Conservation (phyloP, 2,797 vertebrate genomes). For the Typhlichthys subterraneus region DNA sequence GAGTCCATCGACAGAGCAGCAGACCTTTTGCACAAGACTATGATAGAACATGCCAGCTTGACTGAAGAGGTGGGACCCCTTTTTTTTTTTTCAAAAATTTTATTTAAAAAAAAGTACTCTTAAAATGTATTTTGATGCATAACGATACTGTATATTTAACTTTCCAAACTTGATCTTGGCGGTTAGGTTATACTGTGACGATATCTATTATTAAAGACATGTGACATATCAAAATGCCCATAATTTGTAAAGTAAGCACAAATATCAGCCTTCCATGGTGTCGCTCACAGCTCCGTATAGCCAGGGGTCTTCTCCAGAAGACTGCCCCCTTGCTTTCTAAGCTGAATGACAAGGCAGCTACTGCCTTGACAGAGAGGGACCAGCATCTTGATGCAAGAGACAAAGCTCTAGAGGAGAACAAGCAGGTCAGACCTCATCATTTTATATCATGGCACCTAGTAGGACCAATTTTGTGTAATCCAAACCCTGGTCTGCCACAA, state of each 20-base stretch:
- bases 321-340: slow-evolving; percentile 62
- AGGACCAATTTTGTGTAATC: background rate
- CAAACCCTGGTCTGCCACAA: background rate
- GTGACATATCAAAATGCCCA: background rate
- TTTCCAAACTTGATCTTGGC: background rate
- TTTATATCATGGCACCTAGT: background rate
- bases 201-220: background rate
- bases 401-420: slow-evolving; percentile 60
- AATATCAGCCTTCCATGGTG: background rate
- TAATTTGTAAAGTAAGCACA: background rate
- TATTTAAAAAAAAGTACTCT: background rate
- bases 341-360: slow-evolving; percentile 73
- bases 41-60: slow-evolving; percentile 72
- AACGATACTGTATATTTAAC: background rate
- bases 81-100: no score
- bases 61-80: slow-evolving; percentile 57
- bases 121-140: background rate
- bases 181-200: background rate
- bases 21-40: slow-evolving; percentile 64
- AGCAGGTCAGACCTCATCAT: slow-evolving; percentile 59
- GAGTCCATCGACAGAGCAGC: slow-evolving; percentile 64
- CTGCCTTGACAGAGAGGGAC: slow-evolving; percentile 65
- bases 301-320: slow-evolving; percentile 64
- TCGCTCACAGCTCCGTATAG: slow-evolving; percentile 59
- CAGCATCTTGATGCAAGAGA: slow-evolving; percentile 55